phyloP scores from a whole-genome alignment of 30 jellyfish, hydroid and myxozoan species.

The Pseudorhiza aurosa region DNA sequence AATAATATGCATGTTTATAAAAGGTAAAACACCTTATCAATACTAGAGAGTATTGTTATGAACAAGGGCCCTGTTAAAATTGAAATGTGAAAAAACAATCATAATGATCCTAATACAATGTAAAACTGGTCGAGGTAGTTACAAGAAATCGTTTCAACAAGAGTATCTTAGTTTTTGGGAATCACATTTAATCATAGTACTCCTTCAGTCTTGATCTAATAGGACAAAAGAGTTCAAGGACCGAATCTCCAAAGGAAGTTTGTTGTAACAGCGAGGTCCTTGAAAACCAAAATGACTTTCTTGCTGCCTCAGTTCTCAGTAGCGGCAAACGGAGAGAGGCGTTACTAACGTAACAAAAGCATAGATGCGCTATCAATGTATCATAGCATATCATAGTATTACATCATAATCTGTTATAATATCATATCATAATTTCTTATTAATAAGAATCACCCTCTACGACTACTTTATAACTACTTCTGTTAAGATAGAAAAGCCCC shows the following conservation, averaged over 20 bases:
- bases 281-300: constrained; percentile 52
- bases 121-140: constrained; percentile 29
- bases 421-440: too few species aligned
- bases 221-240: constrained; percentile 58
- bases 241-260: constrained; percentile 58
- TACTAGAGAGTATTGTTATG: constrained; percentile 26
- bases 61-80: constrained; percentile 39
- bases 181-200: constrained; percentile 12
- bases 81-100: not conserved
- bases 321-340: constrained; percentile 63
- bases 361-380: too few species aligned
- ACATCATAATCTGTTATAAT: too few species aligned
- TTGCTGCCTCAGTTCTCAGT: constrained; percentile 66
- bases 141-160: constrained; percentile 39
- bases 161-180: constrained; percentile 13
- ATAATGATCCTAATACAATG: constrained; percentile 13
- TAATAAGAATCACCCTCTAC: too few species aligned
- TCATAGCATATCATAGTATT: too few species aligned
- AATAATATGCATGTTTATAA: constrained; percentile 10
- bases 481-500: too few species aligned
- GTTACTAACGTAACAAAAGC: too few species aligned
- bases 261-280: constrained; percentile 64
- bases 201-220: constrained; percentile 34
- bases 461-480: too few species aligned
- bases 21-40: not conserved